Evolutionary conservation across 2,113 vertebrate genomes (phyloP).

Genomic region (Taurulus bubalis): DNA sequence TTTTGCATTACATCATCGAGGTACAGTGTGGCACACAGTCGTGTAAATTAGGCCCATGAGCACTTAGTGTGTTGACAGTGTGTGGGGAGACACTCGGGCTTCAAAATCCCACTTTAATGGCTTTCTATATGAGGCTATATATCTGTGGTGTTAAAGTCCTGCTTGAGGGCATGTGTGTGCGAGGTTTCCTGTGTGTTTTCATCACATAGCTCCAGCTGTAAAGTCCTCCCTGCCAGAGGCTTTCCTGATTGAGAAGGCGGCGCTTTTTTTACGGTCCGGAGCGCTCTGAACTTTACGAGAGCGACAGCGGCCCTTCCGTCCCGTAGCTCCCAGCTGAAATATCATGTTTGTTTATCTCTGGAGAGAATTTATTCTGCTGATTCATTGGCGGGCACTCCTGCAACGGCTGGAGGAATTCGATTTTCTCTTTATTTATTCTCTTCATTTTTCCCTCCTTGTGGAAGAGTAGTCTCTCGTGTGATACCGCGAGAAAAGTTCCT

Average conservation of each 20-base stretch:
- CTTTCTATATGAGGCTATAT: constrained; percentile 70
- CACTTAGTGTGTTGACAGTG: constrained; percentile 69
- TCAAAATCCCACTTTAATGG: constrained; percentile 77
- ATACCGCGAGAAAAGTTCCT: constrained; percentile 65
- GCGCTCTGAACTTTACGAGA: constrained; percentile 81
- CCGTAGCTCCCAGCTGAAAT: constrained; percentile 76
- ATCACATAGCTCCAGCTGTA: constrained; percentile 62
- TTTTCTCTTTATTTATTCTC: constrained; percentile 84
- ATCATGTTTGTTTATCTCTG: constrained; percentile 84
- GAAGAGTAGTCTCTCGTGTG: constrained; percentile 68
- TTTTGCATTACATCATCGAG: constrained; percentile 44
- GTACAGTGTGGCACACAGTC: constrained; percentile 18
- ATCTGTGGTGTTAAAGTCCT: constrained; percentile 71
- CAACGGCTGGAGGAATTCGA: constrained; percentile 81
- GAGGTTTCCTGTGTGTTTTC: constrained; percentile 53
- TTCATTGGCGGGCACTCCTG: constrained; percentile 80
- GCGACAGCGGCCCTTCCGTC: constrained; percentile 56
- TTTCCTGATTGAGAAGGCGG: constrained; percentile 75
- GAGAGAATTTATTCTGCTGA: constrained; percentile 85
- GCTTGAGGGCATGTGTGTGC: constrained; percentile 54
- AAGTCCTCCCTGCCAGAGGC: constrained; percentile 59
- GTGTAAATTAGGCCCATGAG: constrained; percentile 64
- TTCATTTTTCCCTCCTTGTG: constrained; percentile 76
- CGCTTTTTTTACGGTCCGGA: constrained; percentile 78
- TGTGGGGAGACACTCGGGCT: constrained; percentile 64